Evolutionary conservation across 2,888 invertebrate species (phyloP), one percentile per base, ranked within the genome.

Genomic region (Omphaloscelis lunosa): DNA sequence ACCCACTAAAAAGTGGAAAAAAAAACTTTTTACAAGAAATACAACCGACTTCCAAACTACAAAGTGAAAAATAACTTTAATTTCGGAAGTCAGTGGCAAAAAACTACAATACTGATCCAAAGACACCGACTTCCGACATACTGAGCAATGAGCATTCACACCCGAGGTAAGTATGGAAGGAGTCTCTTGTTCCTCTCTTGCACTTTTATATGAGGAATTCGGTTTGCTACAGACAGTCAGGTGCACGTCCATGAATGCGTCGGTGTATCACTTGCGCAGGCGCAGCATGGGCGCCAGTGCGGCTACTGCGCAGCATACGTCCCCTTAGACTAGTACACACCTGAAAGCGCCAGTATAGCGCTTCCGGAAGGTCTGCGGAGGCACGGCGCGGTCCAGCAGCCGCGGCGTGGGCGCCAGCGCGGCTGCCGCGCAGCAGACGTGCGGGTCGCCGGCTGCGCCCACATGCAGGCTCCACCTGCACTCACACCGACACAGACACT

Each of bases 301-400:
- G 29, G 29, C 59, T 8, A 29, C 59, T 5, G 59, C 59, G 29
- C 29, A 29, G 59, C 8, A 29, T 3, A 29, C 59, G 59, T 59
- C 3, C 17, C 29, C 29, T 20, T 20, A 29, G 29, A 8, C 29
- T 59, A 8, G 8, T 29, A 51, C 67, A 70, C 91, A 98, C 98
- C 97, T 97, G 94, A 98, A 98, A 83, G 97, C 96, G 76, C 98
- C 98, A 88, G 97, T 97, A 93, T 98, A 98, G 75, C 90, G 92
- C 1, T 95, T 93, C 87, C 97, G 97, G 93, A 98, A 98, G 88
- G 97, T 97, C 27, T 97, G 97, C 48, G 98, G 97, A 34, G 98
- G 98, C 82, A 97, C 97, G 48, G 97, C 97, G 89, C 98, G 95
- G 89, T 97, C 97, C 85, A 98, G 95, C 92, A 98, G 97, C 75